These are phyloP conservation scores for Bombyx mori DNA, from an alignment of 1,140 invertebrate species.

Conservation along the genomic window ASM3026992v2 NC_085127.1:8663501-8664000, in stretches of 20 bases:
- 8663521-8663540: no score
- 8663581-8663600: no score
- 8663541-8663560: no score
- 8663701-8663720: no score
- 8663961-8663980: slow-evolving; percentile 43
- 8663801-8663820: slow-evolving; percentile 33
- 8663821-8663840: slow-evolving; percentile 45
- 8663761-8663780: neutral
- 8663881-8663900: slow-evolving; percentile 30
- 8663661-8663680: neutral
- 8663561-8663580: no score
- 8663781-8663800: neutral
- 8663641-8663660: neutral
- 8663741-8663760: no score
- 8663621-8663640: neutral
- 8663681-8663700: neutral
- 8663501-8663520: no score
- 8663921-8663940: slow-evolving; percentile 46
- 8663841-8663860: slow-evolving; percentile 42
- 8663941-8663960: slow-evolving; percentile 39
- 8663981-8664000: slow-evolving; percentile 29
- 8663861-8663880: slow-evolving; percentile 50
- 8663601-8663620: no score
- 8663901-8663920: slow-evolving; percentile 15
- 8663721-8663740: no score